A percentile compares a stretch with the other conserved stretches of the same genome.
Conservation (phyloP, 2,888 invertebrate species). For the Metalampra italica region DNA sequence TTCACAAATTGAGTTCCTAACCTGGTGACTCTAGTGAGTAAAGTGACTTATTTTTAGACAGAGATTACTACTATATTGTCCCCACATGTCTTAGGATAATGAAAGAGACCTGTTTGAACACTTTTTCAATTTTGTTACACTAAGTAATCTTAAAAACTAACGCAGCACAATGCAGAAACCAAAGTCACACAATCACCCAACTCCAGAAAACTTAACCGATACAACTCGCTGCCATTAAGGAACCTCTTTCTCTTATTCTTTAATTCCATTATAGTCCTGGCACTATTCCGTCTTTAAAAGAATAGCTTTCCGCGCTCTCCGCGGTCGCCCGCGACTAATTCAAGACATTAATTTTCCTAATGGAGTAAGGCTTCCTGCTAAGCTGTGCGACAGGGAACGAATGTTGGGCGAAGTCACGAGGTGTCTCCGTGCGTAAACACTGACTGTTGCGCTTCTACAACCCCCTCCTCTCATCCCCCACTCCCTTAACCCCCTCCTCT, state of each 20-base stretch:
- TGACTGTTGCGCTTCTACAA: constrained; percentile 50
- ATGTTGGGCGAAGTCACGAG: constrained; percentile 37
- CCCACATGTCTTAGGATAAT: too few species aligned
- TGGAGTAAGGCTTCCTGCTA: constrained; percentile 68
- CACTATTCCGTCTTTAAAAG: constrained; percentile 34
- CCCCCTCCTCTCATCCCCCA: constrained; percentile 15
- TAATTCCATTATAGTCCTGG: constrained; percentile 18
- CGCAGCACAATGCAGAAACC: too few species aligned
- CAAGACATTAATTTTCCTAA: constrained; percentile 79
- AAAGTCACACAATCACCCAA: too few species aligned
- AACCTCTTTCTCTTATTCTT: constrained; percentile 8
- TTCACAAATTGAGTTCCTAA: too few species aligned
- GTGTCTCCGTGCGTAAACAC: constrained; percentile 66
- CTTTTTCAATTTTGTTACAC: too few species aligned
- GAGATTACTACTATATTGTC: too few species aligned
- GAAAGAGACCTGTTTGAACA: too few species aligned
- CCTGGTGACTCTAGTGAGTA: too few species aligned
- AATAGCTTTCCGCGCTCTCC: constrained; percentile 23
- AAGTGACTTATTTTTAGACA: too few species aligned
- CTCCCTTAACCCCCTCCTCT: constrained; percentile 13
- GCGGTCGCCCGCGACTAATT: constrained; percentile 52
- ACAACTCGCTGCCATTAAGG: not conserved
- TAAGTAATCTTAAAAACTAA: too few species aligned
- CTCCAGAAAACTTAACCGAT: not conserved
- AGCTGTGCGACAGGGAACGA: constrained; percentile 36